Conservation (phyloP, 2,113 vertebrate genomes). For the Ranitomeya imitator region DNA sequence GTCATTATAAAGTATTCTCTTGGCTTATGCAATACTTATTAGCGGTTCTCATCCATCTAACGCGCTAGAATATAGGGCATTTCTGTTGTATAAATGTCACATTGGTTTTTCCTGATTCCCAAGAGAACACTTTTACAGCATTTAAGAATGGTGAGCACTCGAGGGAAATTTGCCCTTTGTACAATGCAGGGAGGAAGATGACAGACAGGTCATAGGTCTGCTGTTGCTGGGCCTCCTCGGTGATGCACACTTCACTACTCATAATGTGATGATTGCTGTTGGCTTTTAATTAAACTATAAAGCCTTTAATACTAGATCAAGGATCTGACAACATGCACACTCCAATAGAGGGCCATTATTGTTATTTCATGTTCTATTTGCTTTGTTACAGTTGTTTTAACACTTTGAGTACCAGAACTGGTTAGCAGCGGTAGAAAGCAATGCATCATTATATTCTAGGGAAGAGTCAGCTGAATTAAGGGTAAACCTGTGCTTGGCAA, state of each 20-base stretch:
- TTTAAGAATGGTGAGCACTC: slow-evolving; percentile 17
- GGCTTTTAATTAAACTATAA: slow-evolving; percentile 46
- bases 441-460: not conserved
- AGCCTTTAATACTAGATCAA: slow-evolving; percentile 37
- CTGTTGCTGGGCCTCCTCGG: not conserved
- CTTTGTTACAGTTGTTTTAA: not conserved
- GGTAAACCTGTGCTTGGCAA: too few relatives aligned
- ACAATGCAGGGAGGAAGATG: not conserved
- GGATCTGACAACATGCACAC: not conserved
- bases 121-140: not conserved
- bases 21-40: not conserved
- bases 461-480: not conserved
- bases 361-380: not conserved
- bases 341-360: not conserved
- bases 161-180: not conserved
- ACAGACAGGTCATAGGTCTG: not conserved
- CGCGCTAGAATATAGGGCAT: not conserved
- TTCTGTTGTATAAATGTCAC: not conserved
- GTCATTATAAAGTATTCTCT: not conserved
- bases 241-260: not conserved
- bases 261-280: slow-evolving; percentile 12
- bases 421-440: not conserved
- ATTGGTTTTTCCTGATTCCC: not conserved
- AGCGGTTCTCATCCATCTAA: not conserved
- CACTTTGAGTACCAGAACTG: not conserved